phyloP scores from a whole-genome alignment of 2,888 invertebrate genomes.

The Tubiluchus corallicola region DNA sequence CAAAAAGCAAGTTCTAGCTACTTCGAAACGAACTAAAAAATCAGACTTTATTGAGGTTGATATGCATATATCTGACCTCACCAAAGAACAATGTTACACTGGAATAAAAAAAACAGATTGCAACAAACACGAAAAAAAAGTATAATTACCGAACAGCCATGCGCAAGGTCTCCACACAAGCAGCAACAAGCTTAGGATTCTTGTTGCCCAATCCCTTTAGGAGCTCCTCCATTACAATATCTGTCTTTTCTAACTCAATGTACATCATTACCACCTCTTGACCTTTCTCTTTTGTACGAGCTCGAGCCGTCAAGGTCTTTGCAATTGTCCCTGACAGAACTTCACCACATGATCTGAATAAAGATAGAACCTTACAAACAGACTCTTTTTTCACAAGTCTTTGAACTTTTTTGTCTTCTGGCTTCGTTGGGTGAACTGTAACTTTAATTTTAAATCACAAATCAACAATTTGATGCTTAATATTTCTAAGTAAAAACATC shows the following conservation, averaged over 20 bases:
- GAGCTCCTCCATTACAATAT: conserved; percentile 64
- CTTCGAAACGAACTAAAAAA: background rate
- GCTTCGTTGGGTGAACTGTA: too few species aligned
- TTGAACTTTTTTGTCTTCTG: too few species aligned
- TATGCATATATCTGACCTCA: too few species aligned
- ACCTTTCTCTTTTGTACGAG: conserved; percentile 76
- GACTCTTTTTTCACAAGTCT: too few species aligned
- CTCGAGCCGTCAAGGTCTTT: conserved; percentile 79
- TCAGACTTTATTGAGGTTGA: too few species aligned
- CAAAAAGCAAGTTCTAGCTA: too few species aligned
- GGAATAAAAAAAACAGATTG: too few species aligned
- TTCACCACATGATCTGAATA: conserved; percentile 54
- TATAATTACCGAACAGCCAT: conserved; percentile 44
- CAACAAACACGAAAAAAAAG: too few species aligned
- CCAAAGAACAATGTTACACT: too few species aligned
- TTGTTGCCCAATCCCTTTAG: conserved; percentile 85
- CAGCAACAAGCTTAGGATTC: conserved; percentile 82
- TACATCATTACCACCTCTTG: conserved; percentile 77
- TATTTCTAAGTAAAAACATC: too few species aligned
- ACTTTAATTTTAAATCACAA: too few species aligned
- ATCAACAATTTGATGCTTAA: background rate
- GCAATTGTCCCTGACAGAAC: conserved; percentile 68
- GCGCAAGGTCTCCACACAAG: conserved; percentile 54
- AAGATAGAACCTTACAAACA: too few species aligned
- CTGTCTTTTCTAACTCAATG: conserved; percentile 86